Evolutionary conservation across 92 coral and sea anemone species (phyloP).

Genomic region (Pocillopora meandrina): DNA sequence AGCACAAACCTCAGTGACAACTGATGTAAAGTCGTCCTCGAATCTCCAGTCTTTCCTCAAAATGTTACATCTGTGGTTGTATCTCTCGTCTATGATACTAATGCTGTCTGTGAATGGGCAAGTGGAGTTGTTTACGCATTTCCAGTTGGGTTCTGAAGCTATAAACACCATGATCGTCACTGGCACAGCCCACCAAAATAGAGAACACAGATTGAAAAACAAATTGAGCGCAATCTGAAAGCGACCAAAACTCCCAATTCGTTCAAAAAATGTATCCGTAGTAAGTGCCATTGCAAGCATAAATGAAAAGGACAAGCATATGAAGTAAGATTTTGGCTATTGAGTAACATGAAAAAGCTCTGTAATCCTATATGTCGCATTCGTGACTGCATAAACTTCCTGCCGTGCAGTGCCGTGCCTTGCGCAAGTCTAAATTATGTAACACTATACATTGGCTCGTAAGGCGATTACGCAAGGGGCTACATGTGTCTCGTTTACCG

Average conservation of each 20-base stretch:
- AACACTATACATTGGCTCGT: too few relatives aligned
- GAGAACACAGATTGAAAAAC: conserved; percentile 45
- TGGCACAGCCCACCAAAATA: conserved; percentile 62
- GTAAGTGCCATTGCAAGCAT: conserved; percentile 28
- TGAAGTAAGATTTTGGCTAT: too few relatives aligned
- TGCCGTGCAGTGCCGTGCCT: too few relatives aligned
- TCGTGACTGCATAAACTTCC: too few relatives aligned
- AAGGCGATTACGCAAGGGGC: too few relatives aligned
- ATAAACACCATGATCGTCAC: conserved; percentile 58
- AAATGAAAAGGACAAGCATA: too few relatives aligned
- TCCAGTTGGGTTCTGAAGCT: conserved; percentile 76
- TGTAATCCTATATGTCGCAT: too few relatives aligned
- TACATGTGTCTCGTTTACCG: too few relatives aligned
- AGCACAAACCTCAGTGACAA: conserved; percentile 72
- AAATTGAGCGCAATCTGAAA: conserved; percentile 60
- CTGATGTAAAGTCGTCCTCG: conserved; percentile 67
- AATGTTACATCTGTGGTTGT: conserved; percentile 62
- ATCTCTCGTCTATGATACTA: conserved; percentile 39
- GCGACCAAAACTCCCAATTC: conserved; percentile 75
- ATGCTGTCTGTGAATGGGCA: conserved; percentile 63
- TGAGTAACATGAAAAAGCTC: too few relatives aligned
- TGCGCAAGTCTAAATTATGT: too few relatives aligned
- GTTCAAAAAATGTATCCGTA: conserved; percentile 59
- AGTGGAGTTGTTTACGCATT: conserved; percentile 56
- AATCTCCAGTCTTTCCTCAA: conserved; percentile 77